Conservation (phyloP, 1,140 invertebrate species). For the Hycleus phaleratus region DNA sequence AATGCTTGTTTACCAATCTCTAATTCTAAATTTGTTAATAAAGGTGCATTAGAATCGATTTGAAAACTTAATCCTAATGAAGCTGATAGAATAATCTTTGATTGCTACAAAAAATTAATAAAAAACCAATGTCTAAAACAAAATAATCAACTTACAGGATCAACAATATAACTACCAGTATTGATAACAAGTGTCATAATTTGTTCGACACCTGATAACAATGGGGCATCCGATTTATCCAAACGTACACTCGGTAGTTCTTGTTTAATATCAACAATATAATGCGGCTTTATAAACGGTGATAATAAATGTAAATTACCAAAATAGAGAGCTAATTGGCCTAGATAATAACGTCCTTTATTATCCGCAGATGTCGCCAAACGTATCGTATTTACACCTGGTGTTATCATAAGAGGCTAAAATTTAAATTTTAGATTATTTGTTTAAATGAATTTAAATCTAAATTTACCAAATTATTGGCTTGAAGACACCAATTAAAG, state of each 20-base stretch:
- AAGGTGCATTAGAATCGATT: slow-evolving; percentile 24
- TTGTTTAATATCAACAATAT: slow-evolving; percentile 49
- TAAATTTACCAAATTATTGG: slow-evolving; percentile 41
- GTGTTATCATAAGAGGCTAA: slow-evolving; percentile 47
- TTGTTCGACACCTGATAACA: slow-evolving; percentile 63
- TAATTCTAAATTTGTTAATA: slow-evolving; percentile 53
- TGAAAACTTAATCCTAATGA: slow-evolving; percentile 51
- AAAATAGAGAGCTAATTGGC: slow-evolving; percentile 52
- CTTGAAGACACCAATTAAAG: slow-evolving; percentile 53
- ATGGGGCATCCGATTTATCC: slow-evolving; percentile 44
- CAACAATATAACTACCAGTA: slow-evolving; percentile 52
- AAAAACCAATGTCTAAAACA: slow-evolving; percentile 5
- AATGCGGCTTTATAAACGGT: slow-evolving; percentile 40
- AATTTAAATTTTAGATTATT: slow-evolving; percentile 9
- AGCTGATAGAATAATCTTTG: slow-evolving; percentile 48
- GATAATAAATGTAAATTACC: slow-evolving; percentile 49
- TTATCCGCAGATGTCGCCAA: slow-evolving; percentile 53
- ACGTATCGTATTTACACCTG: slow-evolving; percentile 64
- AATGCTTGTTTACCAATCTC: slow-evolving; percentile 57
- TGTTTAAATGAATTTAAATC: too few relatives aligned
- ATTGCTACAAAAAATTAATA: slow-evolving; percentile 34
- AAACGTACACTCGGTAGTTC: slow-evolving; percentile 47
- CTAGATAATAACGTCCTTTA: slow-evolving; percentile 52
- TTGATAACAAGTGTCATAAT: slow-evolving; percentile 58
- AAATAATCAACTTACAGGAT: slow-evolving; percentile 29